A percentile compares a stretch with the other conserved stretches of the same genome.
These are phyloP conservation scores for Sturnus vulgaris DNA, from an alignment of 2,113 vertebrate species.

Conservation along the genomic window DNA sequence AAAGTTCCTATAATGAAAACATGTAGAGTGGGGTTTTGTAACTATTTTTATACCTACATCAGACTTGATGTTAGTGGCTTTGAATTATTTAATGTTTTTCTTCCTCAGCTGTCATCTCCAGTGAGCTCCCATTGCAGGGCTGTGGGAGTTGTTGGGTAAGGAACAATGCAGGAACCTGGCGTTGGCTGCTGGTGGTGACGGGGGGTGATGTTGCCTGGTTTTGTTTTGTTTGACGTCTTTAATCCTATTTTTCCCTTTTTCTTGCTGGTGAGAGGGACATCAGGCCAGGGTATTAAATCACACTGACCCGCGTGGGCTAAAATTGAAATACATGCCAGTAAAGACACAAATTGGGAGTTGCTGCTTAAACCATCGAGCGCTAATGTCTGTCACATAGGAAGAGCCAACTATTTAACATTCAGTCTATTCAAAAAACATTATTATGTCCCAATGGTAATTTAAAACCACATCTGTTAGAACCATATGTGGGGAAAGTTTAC, in stretches of 20 bases:
- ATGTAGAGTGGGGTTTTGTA: slow-evolving; percentile 59
- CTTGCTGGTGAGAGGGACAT: neutral
- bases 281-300: slow-evolving; percentile 33
- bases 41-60: slow-evolving; percentile 79
- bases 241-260: slow-evolving; percentile 14
- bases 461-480: slow-evolving; percentile 51
- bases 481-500: neutral
- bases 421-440: slow-evolving; percentile 46
- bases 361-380: neutral
- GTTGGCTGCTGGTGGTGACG: neutral
- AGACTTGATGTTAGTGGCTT: slow-evolving; percentile 72
- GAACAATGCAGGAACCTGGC: slow-evolving; percentile 42
- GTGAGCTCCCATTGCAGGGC: slow-evolving; percentile 46
- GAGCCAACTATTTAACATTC: slow-evolving; percentile 51
- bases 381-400: slow-evolving; percentile 40
- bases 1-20: slow-evolving; percentile 68
- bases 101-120: slow-evolving; percentile 71
- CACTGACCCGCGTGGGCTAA: neutral
- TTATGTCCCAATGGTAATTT: slow-evolving; percentile 52
- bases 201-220: neutral
- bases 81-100: slow-evolving; percentile 80
- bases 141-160: slow-evolving; percentile 21
- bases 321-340: neutral
- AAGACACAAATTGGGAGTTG: slow-evolving; percentile 6
- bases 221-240: neutral